Conservation (phyloP, 2,888 invertebrate species). For the Nipponacmea schrenckii region DNA sequence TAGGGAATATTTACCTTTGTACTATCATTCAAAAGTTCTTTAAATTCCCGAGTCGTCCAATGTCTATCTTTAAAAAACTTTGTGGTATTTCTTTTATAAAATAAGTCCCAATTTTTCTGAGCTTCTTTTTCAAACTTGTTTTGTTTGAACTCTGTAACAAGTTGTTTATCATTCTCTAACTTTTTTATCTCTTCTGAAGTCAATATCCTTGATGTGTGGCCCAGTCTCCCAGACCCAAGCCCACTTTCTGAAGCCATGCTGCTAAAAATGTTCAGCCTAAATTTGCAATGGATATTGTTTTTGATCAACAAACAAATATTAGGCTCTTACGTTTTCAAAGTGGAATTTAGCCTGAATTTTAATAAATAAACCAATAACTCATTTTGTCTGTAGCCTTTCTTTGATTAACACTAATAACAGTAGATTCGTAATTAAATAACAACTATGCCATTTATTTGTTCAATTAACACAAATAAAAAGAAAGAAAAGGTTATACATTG, state of each 20-base stretch:
- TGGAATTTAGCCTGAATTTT: too few species aligned
- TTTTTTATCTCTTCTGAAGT: slow-evolving; percentile 73
- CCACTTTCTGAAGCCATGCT: not conserved
- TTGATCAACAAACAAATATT: too few species aligned
- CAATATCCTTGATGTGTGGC: slow-evolving; percentile 30
- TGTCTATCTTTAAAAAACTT: slow-evolving; percentile 95
- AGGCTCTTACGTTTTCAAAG: too few species aligned
- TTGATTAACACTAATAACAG: too few species aligned
- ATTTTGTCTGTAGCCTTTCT: too few species aligned
- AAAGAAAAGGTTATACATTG: too few species aligned
- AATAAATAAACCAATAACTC: too few species aligned
- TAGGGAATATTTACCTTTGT: not conserved
- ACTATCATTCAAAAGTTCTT: slow-evolving; percentile 73
- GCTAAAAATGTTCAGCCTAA: too few species aligned
- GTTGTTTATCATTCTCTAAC: slow-evolving; percentile 75
- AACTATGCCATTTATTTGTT: too few species aligned
- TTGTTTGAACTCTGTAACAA: slow-evolving; percentile 81
- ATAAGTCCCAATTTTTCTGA: slow-evolving; percentile 92
- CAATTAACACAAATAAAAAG: too few species aligned
- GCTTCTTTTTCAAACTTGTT: slow-evolving; percentile 83
- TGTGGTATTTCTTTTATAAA: slow-evolving; percentile 93
- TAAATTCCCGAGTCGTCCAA: slow-evolving; percentile 96
- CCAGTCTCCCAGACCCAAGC: not conserved
- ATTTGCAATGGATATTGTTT: too few species aligned
- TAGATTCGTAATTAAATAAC: too few species aligned